Conservation (phyloP, 2,797 vertebrate species). For the Tympanoctomys barrerae region DNA sequence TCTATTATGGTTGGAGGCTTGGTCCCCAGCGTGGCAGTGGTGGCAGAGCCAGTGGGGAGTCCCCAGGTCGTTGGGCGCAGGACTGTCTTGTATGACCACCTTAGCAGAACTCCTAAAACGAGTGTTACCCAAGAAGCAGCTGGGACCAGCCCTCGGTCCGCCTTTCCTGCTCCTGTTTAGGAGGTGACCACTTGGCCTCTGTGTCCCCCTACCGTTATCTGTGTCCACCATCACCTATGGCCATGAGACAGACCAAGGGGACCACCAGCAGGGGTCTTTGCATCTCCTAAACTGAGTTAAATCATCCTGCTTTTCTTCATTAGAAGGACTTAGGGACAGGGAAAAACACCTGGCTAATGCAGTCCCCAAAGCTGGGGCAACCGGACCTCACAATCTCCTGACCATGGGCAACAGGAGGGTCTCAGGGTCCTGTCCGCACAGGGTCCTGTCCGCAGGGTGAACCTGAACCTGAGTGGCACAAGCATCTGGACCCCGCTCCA, state of each 20-base stretch:
- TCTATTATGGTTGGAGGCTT: not conserved
- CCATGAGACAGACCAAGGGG: not conserved
- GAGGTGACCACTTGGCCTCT: not conserved
- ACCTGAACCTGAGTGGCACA: rapidly evolving
- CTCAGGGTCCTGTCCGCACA: rapidly evolving
- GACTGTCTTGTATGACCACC: not conserved
- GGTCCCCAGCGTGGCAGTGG: not conserved
- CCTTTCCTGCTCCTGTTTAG: not conserved
- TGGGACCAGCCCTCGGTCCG: rapidly evolving
- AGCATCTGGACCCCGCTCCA: not conserved
- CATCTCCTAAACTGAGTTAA: not conserved
- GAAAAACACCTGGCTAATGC: no score
- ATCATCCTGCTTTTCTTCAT: not conserved
- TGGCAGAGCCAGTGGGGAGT: not conserved
- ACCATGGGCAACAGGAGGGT: rapidly evolving
- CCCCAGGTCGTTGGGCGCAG: not conserved
- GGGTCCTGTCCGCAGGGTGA: not conserved
- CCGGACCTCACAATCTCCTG: not conserved
- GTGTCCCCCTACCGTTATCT: not conserved
- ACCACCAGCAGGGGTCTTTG: not conserved
- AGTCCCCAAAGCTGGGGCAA: not conserved
- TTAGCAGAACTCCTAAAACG: not conserved
- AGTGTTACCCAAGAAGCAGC: not conserved
- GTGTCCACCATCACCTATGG: not conserved
- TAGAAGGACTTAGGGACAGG: not conserved